Evolutionary conservation across 1,140 invertebrate species (phyloP), one percentile per base, ranked within the genome.

Genomic region (silkworm (Bombyx mori)): DNA sequence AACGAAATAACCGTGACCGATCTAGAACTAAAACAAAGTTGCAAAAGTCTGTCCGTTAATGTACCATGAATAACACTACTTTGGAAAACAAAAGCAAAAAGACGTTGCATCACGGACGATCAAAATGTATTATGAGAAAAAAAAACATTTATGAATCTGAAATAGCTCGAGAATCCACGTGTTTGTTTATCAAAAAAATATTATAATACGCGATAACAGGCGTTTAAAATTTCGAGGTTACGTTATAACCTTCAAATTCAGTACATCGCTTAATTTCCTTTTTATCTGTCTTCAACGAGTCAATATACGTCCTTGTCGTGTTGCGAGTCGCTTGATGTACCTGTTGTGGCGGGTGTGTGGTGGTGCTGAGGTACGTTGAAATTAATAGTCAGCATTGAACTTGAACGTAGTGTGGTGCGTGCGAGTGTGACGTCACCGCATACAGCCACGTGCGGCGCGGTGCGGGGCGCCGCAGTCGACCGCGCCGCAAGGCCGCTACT

Each of bases 341-440:
- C 26, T 12, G 49, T 42, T 12, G 26, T 35, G 52, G 6, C 6
- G 18, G 8, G 48, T 45, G 26, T 18, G 54, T 49, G 57, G 58
- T 67, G 65, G 62, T 73, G 65, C 64, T 66, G 71, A 71, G 65
- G 61, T 68, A 68, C 66, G 67, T 64, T 75, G 69, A 75, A 81
- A 80, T 81, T 77, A 81, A 82, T 78, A 77, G 76, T 63, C 76
- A 86, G 62, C 82, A 83, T 86, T 86, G 82, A 86, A 86, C 82
- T 86, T 86, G 82, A 86, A 79, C 79, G 80, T 67, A 66, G 65
- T 72, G 69, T 73, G 61, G 64, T 68, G 71, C 67, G 71, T 67
- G 66, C 60, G 69, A 59, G 71, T 57, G 65, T 83, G 82, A 83
- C 79, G 82, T 83, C 73, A 80, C 57, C 26, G 57, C 69, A 68